Evolutionary conservation across 2,797 vertebrate species (phyloP), one percentile per base, ranked within the genome.

Genomic region (Taenioides sp.): DNA sequence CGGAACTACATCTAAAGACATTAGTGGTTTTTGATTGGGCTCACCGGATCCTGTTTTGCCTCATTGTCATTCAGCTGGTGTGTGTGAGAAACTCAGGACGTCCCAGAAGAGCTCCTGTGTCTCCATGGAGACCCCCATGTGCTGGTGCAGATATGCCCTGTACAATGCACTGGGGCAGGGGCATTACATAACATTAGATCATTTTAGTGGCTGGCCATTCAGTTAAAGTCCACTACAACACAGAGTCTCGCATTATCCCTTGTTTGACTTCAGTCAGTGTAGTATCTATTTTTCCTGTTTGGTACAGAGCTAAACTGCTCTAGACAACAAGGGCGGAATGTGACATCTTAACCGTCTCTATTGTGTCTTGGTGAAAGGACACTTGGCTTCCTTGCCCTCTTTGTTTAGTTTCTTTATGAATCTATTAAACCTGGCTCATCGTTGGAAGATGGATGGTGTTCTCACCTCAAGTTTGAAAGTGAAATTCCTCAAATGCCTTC

Each of bases 61-160:
- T 90, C 82, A 92, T 91, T 93, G 85, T 91, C 82, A 93, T 91
- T 86, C 92, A 47, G 64, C 40, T 50, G 65, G 69, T 75, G 69
- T 92, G 79, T 79, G 82, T 84, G 86, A 87, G 86, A 92, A 89
- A 84, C 84, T 82, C 70, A 72, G 79, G 69, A 81, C 73, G 20
- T 61, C 69, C 71, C 37, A 52, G 20, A 60, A 52, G 18, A 31
- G 73, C 75, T 62, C 72, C 69, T 71, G 78, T 17, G 84, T 92
- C 72, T 86, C 91, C 89, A 88, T 79, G 90, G 89, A 87, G 88
- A 91, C 65, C 49, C 70, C 72, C 55, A 74, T 62, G 71, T 22
- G 74, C 72, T 72, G 65, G 43, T 49, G 83, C 81, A 85, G 75
- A 81, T 80, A 67, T 61, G 74, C 73, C 71, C 82, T 76, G 82